Evolutionary conservation across 2,888 invertebrate species (phyloP), one percentile per base, ranked within the genome.

Genomic region (Ochropacha duplaris): DNA sequence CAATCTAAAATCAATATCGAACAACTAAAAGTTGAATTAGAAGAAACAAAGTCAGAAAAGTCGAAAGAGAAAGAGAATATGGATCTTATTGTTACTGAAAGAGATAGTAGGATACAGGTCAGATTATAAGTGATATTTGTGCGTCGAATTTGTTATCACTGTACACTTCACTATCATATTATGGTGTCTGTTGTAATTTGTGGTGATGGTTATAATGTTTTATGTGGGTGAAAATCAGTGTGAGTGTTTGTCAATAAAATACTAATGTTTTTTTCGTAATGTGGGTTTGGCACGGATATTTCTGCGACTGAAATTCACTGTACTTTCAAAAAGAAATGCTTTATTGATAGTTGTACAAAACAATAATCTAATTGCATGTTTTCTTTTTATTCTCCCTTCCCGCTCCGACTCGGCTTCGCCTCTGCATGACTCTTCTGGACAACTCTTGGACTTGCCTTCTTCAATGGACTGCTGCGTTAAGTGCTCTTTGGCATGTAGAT

Each of bases 401-500:
- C 79, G 73, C 74, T 76, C 54, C 76, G 72, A 71, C 73, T 78
- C 76, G 72, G 72, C 73, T 78, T 64, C 74, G 74, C 72, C 70
- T 73, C 78, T 76, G 72, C 78, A 65, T 74, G 72, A 65, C 61
- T 60, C 61, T 59, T 66, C 55, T 62, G 62, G 60, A 56, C 49
- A 57, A 54, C 68, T 71, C 62, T 65, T 65, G 69, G 69, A 49
- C 58, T 56, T 57, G 58, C 59, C 49, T 44, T 39, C 51, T 59
- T 56, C 55, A 50, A 49, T 54, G 56, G 62, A 57, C 57, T 51
- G 22, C 50, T 72, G 57, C 77, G 84, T 82, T 83, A 78, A 80
- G 83, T 87, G 83, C 78, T 73, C 64, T 71, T 73, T 69, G 62
- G 58, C 64, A 61, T 60, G 59, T 79, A 96, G 96, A 93, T 94